phyloP scores from a whole-genome alignment of 2,888 invertebrate genomes.

The Prionchulus punctatus region DNA sequence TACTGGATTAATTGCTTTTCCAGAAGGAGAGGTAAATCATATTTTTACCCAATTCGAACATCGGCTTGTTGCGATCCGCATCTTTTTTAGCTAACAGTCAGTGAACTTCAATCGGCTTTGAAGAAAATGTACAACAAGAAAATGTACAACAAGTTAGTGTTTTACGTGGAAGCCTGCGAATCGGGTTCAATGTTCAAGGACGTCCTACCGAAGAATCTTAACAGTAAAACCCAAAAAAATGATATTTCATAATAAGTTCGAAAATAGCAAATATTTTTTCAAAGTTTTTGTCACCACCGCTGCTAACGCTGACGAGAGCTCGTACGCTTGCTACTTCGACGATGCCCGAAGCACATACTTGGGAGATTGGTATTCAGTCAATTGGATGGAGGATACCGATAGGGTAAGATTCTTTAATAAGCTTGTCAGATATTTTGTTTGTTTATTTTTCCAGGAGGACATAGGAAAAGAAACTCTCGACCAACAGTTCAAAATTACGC shows the following conservation, averaged over 20 bases:
- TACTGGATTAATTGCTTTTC: constrained; percentile 43
- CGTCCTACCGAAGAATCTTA: constrained; percentile 39
- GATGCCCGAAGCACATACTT: constrained; percentile 39
- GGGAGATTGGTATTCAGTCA: constrained; percentile 47
- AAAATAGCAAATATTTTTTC: too few relatives aligned
- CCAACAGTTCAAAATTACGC: constrained; percentile 41
- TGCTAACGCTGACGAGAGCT: constrained; percentile 44
- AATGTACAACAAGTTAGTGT: constrained; percentile 41
- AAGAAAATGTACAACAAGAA: constrained; percentile 37
- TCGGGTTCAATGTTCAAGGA: constrained; percentile 47
- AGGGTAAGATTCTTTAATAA: constrained; percentile 21
- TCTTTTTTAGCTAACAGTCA: constrained; percentile 31
- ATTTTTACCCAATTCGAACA: not conserved
- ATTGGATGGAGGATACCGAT: constrained; percentile 48
- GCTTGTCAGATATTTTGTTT: not conserved
- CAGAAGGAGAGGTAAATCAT: constrained; percentile 34
- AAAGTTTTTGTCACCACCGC: constrained; percentile 47
- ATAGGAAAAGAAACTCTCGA: constrained; percentile 40
- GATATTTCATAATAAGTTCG: too few relatives aligned
- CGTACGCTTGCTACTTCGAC: constrained; percentile 46
- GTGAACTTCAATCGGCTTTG: constrained; percentile 33
- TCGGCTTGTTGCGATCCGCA: too few relatives aligned
- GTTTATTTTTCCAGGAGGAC: constrained; percentile 33
- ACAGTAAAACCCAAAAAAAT: constrained; percentile 38
- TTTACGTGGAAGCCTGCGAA: constrained; percentile 48